phyloP scores from a whole-genome alignment of 2,113 vertebrate species.

The Trematomus loennbergii region DNA sequence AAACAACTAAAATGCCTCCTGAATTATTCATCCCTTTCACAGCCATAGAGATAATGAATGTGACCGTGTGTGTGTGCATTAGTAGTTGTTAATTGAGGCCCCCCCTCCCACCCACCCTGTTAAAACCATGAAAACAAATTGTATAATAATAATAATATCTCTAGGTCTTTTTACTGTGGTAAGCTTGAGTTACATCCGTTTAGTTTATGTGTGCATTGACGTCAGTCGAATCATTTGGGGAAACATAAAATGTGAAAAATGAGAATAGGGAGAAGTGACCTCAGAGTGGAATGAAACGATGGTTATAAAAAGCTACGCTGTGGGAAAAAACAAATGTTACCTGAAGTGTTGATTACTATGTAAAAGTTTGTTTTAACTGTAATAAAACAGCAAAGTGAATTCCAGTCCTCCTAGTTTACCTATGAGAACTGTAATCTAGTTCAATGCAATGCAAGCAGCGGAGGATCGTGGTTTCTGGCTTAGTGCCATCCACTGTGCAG shows the following conservation, averaged over 20 bases:
- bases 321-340: conserved; percentile 50
- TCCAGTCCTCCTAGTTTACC: neutral
- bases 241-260: conserved; percentile 67
- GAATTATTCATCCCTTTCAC: conserved; percentile 71
- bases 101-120: conserved; percentile 17
- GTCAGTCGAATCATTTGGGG: conserved; percentile 64
- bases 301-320: conserved; percentile 31
- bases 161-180: conserved; percentile 59
- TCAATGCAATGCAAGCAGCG: conserved; percentile 36
- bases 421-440: neutral
- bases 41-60: conserved; percentile 56
- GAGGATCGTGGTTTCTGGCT: conserved; percentile 51
- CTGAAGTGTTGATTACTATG: conserved; percentile 32
- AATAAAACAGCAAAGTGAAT: neutral
- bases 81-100: conserved; percentile 43
- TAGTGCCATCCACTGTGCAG: conserved; percentile 27
- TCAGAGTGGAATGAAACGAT: conserved; percentile 37
- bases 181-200: conserved; percentile 59
- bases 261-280: conserved; percentile 39
- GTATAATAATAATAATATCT: conserved; percentile 66
- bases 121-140: conserved; percentile 66
- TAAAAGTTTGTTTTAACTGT: conserved; percentile 9
- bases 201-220: conserved; percentile 66
- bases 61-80: conserved; percentile 38
- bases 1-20: conserved; percentile 64